Evolutionary conservation across 1,140 invertebrate species (phyloP), one percentile per base, ranked within the genome.

Genomic region (Bicyclus anynana): DNA sequence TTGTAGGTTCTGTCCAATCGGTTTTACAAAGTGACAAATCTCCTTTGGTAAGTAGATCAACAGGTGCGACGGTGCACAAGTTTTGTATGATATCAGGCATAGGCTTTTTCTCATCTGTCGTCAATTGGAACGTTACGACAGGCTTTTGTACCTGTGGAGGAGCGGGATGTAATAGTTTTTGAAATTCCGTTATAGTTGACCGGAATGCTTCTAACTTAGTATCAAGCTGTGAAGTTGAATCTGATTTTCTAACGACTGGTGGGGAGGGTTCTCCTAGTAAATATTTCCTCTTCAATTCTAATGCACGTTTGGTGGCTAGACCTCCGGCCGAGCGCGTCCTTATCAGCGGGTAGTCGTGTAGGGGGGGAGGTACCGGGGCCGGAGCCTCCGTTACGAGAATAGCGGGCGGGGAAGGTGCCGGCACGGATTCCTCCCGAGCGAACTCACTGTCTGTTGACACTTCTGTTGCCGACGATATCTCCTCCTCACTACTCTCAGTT

Each of bases 381-480:
- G 73, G 53, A 90, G 77, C 75, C 47, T 80, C 77, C 0, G 82
- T 81, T 1, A 80, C 75, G 1, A 84, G 54, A 7, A 81, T 80
- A 9, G 70, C 74, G 0, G 85, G 80, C 16, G 86, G 74, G 4
- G 81, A 72, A 23, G 82, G 74, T 7, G 57, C 92, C 6, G 94
- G 93, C n/a, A 91, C 93, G 5, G 91, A 91, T 29, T 93, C 93
- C 67, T 96, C 95, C 62, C 95, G 93, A 50, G 95, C 95, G 71
- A 97, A 97, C 80, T 97, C 96, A 3, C 95, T 97, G 78, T 97
- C 96, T 0, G 96, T 97, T 42, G 95, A 96, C 59, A 97, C 96
- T 90, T 97, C 96, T 0, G 95, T 97, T 1, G 95, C 95, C 9
- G 95, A 96, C 69, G 95, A 95, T 53, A 94, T 92, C 62, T 93